Percentiles rank a stretch among this genome's conserved stretches.
phyloP scores from a whole-genome alignment of 2,888 invertebrate species.

The Drosophila formosana region DNA sequence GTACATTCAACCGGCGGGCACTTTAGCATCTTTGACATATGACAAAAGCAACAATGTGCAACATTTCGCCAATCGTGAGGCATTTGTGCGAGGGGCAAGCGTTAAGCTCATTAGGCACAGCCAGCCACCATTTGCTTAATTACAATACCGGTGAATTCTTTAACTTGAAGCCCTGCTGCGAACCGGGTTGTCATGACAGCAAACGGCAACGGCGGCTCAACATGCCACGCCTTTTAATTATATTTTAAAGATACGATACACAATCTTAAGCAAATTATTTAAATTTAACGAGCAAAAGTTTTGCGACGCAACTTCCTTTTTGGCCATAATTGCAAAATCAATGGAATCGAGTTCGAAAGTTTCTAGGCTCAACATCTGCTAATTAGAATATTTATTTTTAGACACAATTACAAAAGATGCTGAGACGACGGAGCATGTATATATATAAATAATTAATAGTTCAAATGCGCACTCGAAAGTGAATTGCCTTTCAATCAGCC shows the following conservation, averaged over 20 bases:
- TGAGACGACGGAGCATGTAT: neutral
- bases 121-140: conserved; percentile 55
- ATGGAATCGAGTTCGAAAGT: conserved; percentile 66
- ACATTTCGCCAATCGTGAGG: conserved; percentile 8
- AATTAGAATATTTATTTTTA: conserved; percentile 40
- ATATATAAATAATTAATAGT: conserved; percentile 25
- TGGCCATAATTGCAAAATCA: conserved; percentile 74
- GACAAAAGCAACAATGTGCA: conserved; percentile 59
- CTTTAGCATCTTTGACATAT: conserved; percentile 57
- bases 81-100: neutral
- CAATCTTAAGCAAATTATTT: conserved; percentile 27
- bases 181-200: conserved; percentile 22
- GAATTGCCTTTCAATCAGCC: conserved; percentile 37
- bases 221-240: conserved; percentile 52
- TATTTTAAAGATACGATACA: conserved; percentile 44
- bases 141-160: conserved; percentile 49
- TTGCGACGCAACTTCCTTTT: conserved; percentile 6
- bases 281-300: conserved; percentile 62
- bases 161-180: conserved; percentile 7
- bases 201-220: conserved; percentile 28
- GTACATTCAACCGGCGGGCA: conserved; percentile 53
- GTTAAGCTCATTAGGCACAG: conserved; percentile 58
- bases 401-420: conserved; percentile 10
- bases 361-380: conserved; percentile 34
- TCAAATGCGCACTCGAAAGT: conserved; percentile 13